Percentiles rank a stretch among this genome's conserved stretches.
phyloP scores from a whole-genome alignment of 2,888 invertebrate genomes.

The Choristoneura rosaceana region DNA sequence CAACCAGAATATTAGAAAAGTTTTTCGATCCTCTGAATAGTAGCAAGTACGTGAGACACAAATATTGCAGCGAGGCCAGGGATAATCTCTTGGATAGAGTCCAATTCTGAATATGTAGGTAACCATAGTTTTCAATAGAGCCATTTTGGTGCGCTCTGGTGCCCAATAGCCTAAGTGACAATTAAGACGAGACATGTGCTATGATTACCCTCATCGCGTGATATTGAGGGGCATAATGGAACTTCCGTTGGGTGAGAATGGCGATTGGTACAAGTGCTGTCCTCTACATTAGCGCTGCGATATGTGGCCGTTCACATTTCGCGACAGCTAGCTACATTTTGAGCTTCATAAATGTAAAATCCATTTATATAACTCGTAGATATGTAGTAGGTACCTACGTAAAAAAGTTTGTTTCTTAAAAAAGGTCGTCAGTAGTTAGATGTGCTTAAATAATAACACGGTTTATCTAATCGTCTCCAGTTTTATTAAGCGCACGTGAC shows the following conservation, averaged over 20 bases:
- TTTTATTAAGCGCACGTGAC: too few species aligned
- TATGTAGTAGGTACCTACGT: too few species aligned
- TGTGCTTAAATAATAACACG: too few species aligned
- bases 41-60: conserved; percentile 77
- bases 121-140: conserved; percentile 73
- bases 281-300: conserved; percentile 10
- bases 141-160: conserved; percentile 47
- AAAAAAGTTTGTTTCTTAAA: too few species aligned
- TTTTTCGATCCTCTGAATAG: conserved; percentile 81
- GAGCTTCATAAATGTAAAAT: not conserved
- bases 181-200: conserved; percentile 39
- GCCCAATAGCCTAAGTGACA: conserved; percentile 38
- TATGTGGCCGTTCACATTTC: not conserved
- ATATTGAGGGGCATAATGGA: conserved; percentile 40
- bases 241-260: conserved; percentile 22
- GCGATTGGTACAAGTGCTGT: conserved; percentile 21
- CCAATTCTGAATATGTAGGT: conserved; percentile 78
- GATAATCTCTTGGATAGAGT: conserved; percentile 78
- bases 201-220: conserved; percentile 41
- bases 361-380: too few species aligned
- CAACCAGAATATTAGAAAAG: conserved; percentile 82
- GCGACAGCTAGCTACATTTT: not conserved
- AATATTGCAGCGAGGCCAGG: conserved; percentile 72
- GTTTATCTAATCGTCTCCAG: too few species aligned
- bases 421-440: too few species aligned